Conservation (phyloP, 2,888 invertebrate genomes). For the Nomada fucata region DNA sequence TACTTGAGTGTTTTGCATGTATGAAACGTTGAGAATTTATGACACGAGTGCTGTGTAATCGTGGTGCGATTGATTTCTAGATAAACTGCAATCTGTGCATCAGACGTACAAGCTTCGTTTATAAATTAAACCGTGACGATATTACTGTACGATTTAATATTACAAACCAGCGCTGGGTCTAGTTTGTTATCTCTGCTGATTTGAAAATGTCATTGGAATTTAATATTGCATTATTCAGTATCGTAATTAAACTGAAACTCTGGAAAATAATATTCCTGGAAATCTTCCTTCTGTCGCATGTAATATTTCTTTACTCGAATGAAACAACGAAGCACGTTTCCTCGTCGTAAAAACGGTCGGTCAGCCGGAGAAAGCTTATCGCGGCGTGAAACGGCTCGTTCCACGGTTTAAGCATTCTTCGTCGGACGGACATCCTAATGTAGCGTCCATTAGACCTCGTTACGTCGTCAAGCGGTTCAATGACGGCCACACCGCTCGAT, state of each 20-base stretch:
- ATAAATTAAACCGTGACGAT: too few species aligned
- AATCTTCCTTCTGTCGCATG: too few species aligned
- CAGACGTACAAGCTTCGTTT: too few species aligned
- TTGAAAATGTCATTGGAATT: too few species aligned
- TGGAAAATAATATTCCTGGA: too few species aligned
- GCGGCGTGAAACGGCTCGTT: slow-evolving; percentile 48
- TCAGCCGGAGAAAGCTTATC: slow-evolving; percentile 34
- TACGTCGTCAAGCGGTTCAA: slow-evolving; percentile 26
- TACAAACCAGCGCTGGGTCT: too few species aligned
- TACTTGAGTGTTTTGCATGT: not conserved
- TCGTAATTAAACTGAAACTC: too few species aligned
- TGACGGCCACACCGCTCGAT: slow-evolving; percentile 37
- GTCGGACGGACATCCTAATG: slow-evolving; percentile 73
- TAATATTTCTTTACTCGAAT: too few species aligned
- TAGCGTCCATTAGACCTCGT: slow-evolving; percentile 74
- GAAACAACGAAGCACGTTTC: not conserved
- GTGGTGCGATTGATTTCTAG: not conserved
- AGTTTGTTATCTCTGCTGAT: too few species aligned
- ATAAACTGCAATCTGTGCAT: not conserved
- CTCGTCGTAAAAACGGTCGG: not conserved
- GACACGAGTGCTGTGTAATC: not conserved
- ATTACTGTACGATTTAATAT: too few species aligned
- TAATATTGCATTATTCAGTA: too few species aligned
- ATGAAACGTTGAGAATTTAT: too few species aligned
- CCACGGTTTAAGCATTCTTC: slow-evolving; percentile 41